Conservation (phyloP, 2,888 invertebrate species). For the Aplocera efformata region DNA sequence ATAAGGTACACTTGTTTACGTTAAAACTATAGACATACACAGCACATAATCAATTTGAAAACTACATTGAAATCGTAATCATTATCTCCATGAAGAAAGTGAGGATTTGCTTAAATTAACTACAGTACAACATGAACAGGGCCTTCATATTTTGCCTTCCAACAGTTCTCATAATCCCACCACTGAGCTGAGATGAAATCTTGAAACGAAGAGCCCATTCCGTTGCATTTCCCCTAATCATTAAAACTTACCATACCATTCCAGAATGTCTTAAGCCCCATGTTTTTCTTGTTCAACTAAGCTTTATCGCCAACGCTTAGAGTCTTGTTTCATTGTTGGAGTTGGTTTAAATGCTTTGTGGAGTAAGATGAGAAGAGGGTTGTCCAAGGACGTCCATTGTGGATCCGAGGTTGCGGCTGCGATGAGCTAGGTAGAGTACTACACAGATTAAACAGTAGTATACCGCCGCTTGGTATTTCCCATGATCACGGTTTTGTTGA, state of each 20-base stretch:
- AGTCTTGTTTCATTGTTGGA: constrained; percentile 29
- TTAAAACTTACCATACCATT: constrained; percentile 32
- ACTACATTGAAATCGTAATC: too few species aligned
- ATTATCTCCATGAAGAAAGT: too few species aligned
- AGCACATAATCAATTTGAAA: too few species aligned
- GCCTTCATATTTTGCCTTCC: constrained; percentile 1
- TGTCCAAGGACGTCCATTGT: constrained; percentile 71
- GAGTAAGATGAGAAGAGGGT: constrained; percentile 53
- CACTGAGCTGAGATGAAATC: constrained; percentile 33
- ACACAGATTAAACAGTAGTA: constrained; percentile 6
- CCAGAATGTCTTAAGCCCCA: constrained; percentile 16
- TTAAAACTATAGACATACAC: too few species aligned
- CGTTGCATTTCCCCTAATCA: constrained; percentile 44
- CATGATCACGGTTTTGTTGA: constrained; percentile 10
- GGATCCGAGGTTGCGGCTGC: constrained; percentile 44
- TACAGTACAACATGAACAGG: too few species aligned
- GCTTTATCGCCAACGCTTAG: constrained; percentile 27
- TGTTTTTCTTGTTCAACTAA: constrained; percentile 15
- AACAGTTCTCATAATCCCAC: constrained; percentile 25
- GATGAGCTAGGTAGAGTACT: constrained; percentile 15
- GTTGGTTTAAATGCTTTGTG: constrained; percentile 22
- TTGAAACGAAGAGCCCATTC: constrained; percentile 37
- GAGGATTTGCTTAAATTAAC: too few species aligned
- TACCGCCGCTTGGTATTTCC: not conserved
- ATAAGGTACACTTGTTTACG: too few species aligned